Conservation (phyloP, 2,113 vertebrate species). For the Euleptes europaea region DNA sequence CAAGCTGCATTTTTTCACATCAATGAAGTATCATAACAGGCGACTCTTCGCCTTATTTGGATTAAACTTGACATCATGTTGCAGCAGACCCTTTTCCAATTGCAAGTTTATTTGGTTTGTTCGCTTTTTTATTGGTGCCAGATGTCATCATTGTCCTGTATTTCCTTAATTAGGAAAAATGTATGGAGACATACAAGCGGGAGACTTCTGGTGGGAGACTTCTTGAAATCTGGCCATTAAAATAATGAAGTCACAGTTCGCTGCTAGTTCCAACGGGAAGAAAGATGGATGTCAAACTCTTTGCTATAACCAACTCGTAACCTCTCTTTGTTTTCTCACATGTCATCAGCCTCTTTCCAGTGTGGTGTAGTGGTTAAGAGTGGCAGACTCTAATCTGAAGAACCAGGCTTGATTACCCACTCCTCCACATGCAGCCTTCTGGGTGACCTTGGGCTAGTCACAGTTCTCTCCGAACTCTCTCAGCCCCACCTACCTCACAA, state of each 20-base stretch:
- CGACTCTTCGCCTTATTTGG: conserved; percentile 79
- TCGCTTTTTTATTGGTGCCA: conserved; percentile 50
- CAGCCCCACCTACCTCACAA: too few species aligned
- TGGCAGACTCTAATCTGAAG: too few species aligned
- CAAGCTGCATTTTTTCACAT: conserved; percentile 68
- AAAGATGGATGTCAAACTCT: conserved; percentile 13
- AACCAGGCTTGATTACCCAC: too few species aligned
- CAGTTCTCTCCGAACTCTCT: too few species aligned
- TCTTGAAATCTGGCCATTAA: conserved; percentile 33
- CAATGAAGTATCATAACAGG: conserved; percentile 54
- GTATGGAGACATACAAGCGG: conserved; percentile 44
- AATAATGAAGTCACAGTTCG: conserved; percentile 22
- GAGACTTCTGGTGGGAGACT: neutral
- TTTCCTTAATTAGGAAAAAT: conserved; percentile 47
- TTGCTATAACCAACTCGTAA: neutral
- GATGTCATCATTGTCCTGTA: conserved; percentile 26
- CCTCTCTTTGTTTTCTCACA: neutral
- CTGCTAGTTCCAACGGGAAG: neutral
- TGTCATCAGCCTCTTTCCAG: neutral
- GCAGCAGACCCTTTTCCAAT: conserved; percentile 50
- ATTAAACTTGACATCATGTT: conserved; percentile 66
- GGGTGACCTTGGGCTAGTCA: too few species aligned
- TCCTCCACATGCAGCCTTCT: too few species aligned
- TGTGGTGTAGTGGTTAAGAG: too few species aligned
- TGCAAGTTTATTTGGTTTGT: conserved; percentile 51